These are phyloP conservation scores for Narcine bancroftii DNA, from an alignment of 2,113 vertebrate genomes.

Conservation along the genomic window DNA sequence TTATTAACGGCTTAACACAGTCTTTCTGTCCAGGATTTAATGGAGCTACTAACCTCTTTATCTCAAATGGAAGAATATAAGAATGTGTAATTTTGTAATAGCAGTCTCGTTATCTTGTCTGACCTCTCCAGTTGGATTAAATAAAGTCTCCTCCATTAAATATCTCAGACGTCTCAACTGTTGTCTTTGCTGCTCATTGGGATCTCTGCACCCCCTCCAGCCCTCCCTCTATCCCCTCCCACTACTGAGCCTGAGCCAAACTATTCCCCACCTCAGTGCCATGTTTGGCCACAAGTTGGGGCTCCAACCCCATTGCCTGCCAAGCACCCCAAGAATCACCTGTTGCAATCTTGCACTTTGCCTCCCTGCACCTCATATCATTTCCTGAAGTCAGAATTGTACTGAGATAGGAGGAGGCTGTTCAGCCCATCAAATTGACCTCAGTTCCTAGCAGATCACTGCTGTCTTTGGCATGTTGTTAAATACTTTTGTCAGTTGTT, in stretches of 20 bases:
- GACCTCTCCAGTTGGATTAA: not conserved
- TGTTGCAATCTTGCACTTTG: too few relatives aligned
- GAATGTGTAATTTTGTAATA: not conserved
- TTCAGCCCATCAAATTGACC: too few relatives aligned
- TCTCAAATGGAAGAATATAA: not conserved
- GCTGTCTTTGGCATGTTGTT: too few relatives aligned
- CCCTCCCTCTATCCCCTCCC: not conserved
- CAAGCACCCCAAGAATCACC: not conserved
- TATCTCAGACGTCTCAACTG: not conserved
- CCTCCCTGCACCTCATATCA: too few relatives aligned
- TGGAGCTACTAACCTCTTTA: not conserved
- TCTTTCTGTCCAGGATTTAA: not conserved
- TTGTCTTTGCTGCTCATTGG: not conserved
- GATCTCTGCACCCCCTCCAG: not conserved
- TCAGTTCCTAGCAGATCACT: too few relatives aligned
- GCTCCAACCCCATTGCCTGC: not conserved
- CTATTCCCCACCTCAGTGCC: not conserved
- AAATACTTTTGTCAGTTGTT: too few relatives aligned
- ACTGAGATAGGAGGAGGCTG: too few relatives aligned
- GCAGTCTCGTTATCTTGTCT: not conserved
- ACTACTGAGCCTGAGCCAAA: not conserved
- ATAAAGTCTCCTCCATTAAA: not conserved
- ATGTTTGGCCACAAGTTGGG: not conserved
- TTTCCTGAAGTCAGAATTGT: too few relatives aligned
- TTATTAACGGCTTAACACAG: not conserved